Percentiles rank a stretch among this genome's conserved stretches.
phyloP scores from a whole-genome alignment of 1,140 invertebrate species.

The Belonocnema kinseyi region DNA sequence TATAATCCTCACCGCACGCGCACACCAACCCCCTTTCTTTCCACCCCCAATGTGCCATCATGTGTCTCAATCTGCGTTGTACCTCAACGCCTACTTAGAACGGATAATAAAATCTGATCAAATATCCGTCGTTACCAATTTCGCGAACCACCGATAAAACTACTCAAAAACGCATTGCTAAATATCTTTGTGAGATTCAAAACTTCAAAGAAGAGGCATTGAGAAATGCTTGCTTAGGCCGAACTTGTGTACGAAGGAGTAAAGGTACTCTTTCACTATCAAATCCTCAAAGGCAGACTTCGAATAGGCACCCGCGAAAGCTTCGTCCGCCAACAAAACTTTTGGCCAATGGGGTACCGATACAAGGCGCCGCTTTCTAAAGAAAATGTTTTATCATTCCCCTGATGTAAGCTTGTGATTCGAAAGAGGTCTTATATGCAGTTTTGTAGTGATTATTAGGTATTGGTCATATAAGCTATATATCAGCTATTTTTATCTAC shows the following conservation, averaged over 20 bases:
- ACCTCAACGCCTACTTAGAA: conserved; percentile 43
- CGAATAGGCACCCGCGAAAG: conserved; percentile 56
- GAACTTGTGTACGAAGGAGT: conserved; percentile 37
- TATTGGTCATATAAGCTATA: neutral
- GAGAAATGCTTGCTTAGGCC: conserved; percentile 2
- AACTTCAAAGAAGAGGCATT: conserved; percentile 6
- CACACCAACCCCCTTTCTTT: conserved; percentile 52
- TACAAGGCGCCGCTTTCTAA: conserved; percentile 52
- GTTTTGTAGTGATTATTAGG: conserved; percentile 25
- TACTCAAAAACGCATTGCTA: conserved; percentile 11
- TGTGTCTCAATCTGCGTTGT: conserved; percentile 56
- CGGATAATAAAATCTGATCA: conserved; percentile 37
- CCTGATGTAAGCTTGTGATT: conserved; percentile 30
- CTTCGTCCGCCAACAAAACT: conserved; percentile 54
- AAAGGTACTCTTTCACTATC: conserved; percentile 49
- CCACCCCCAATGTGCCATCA: conserved; percentile 47
- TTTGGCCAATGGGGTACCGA: conserved; percentile 57
- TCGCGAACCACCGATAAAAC: conserved; percentile 39
- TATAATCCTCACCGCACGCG: conserved; percentile 73
- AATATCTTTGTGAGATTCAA: neutral
- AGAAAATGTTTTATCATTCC: conserved; percentile 54
- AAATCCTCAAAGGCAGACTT: conserved; percentile 56
- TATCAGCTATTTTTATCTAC: neutral
- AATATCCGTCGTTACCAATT: conserved; percentile 10
- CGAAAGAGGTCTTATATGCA: neutral